phyloP scores from a whole-genome alignment of 2,888 invertebrate genomes.

The Drosophila pegasa region DNA sequence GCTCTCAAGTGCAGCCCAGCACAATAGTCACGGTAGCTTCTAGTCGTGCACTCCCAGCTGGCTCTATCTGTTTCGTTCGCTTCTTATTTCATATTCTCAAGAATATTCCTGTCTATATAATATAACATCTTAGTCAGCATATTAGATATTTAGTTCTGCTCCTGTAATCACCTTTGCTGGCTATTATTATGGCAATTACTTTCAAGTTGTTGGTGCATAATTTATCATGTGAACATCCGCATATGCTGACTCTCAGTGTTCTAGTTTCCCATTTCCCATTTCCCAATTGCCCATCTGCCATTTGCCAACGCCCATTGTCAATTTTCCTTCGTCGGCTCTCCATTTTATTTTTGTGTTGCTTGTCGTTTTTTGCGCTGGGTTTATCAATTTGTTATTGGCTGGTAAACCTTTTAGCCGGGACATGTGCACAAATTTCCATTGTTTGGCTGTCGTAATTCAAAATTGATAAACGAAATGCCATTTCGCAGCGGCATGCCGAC shows the following conservation, averaged over 20 bases:
- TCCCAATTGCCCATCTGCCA: background rate
- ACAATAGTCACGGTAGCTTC: too few species aligned
- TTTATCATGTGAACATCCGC: conserved; percentile 62
- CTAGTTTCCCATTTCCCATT: conserved; percentile 8
- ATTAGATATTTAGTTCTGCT: background rate
- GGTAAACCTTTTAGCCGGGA: conserved; percentile 27
- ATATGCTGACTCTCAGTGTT: conserved; percentile 45
- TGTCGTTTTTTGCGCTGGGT: conserved; percentile 14
- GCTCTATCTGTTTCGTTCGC: too few species aligned
- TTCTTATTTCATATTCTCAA: too few species aligned
- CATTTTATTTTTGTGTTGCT: background rate
- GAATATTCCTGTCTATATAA: background rate
- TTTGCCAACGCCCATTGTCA: background rate
- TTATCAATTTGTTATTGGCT: conserved; percentile 49
- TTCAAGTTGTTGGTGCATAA: conserved; percentile 55
- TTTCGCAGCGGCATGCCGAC: background rate
- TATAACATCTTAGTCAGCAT: background rate
- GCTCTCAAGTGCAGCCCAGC: too few species aligned
- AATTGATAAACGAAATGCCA: conserved; percentile 19
- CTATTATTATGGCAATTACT: conserved; percentile 59
- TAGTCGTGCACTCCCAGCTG: too few species aligned
- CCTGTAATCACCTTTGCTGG: background rate
- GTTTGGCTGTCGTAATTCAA: conserved; percentile 35
- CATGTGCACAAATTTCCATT: conserved; percentile 60
- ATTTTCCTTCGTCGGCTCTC: conserved; percentile 6